These are phyloP conservation scores for Boloria selene DNA, from an alignment of 2,888 invertebrate species.

Conservation along the genomic window DNA sequence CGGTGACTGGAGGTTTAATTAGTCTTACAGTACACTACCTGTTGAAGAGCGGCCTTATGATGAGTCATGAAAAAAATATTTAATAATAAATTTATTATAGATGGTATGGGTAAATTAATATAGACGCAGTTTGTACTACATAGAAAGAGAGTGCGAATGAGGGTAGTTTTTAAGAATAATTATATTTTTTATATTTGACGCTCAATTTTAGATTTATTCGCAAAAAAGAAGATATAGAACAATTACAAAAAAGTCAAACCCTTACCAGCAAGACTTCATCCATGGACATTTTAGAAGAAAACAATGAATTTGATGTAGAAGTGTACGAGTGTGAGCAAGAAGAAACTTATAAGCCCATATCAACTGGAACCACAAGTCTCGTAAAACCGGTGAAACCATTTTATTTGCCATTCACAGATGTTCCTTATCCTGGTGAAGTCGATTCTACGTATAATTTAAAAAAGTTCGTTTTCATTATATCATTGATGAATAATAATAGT, in stretches of 20 bases:
- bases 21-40: too few relatives aligned
- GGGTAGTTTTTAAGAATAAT: too few relatives aligned
- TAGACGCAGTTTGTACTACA: too few relatives aligned
- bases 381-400: constrained; percentile 53
- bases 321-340: constrained; percentile 55
- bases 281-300: constrained; percentile 45
- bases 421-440: constrained; percentile 66
- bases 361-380: constrained; percentile 43
- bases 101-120: too few relatives aligned
- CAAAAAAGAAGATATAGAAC: constrained; percentile 63
- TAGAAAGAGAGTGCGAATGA: too few relatives aligned
- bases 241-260: constrained; percentile 47
- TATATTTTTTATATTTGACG: not conserved
- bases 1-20: too few relatives aligned
- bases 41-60: too few relatives aligned
- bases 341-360: constrained; percentile 51
- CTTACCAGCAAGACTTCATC: constrained; percentile 39
- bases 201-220: constrained; percentile 54
- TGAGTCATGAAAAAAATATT: too few relatives aligned
- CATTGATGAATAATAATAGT: constrained; percentile 1
- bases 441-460: constrained; percentile 66
- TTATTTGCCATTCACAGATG: constrained; percentile 67
- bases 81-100: too few relatives aligned
- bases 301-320: constrained; percentile 65
- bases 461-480: constrained; percentile 50